These are phyloP conservation scores for Zophobas morio DNA, from an alignment of 1,140 invertebrate genomes.

Conservation along the genomic window DNA sequence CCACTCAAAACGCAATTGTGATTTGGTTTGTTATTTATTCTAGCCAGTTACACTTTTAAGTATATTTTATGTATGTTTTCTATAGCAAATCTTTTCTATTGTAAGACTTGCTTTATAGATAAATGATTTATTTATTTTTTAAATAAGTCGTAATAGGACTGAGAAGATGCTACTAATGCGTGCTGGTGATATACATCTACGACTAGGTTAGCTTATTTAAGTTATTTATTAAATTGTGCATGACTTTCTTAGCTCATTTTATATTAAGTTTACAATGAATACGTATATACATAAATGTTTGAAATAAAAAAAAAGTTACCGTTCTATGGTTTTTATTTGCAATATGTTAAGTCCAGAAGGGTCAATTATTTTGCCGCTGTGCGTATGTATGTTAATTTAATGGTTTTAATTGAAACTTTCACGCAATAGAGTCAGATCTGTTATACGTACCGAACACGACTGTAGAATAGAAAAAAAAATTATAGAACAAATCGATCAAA, in stretches of 20 bases:
- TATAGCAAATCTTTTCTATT: conserved; percentile 37
- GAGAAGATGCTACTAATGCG: conserved; percentile 11
- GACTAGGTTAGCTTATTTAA: conserved; percentile 7
- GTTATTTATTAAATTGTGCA: conserved; percentile 36
- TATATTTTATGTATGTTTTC: conserved; percentile 39
- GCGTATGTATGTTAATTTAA: no score
- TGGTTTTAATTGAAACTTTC: no score
- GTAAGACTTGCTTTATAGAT: conserved; percentile 36
- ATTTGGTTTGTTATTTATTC: conserved; percentile 28
- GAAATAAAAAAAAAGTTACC: conserved; percentile 20
- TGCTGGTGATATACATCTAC: conserved; percentile 31
- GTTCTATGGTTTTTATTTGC: conserved; percentile 5
- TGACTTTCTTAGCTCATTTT: conserved; percentile 30
- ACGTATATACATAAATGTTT: not conserved
- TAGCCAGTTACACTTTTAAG: conserved; percentile 26
- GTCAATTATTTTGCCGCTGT: no score
- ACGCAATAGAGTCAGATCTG: no score
- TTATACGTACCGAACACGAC: no score
- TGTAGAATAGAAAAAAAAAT: no score
- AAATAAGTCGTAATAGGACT: not conserved
- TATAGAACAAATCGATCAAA: no score
- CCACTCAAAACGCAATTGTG: conserved; percentile 26
- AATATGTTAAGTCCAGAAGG: no score
- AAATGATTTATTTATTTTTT: not conserved
- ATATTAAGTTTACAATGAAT: conserved; percentile 33